Evolutionary conservation across 2,888 invertebrate species (phyloP).

Genomic region (Drosophila merina): DNA sequence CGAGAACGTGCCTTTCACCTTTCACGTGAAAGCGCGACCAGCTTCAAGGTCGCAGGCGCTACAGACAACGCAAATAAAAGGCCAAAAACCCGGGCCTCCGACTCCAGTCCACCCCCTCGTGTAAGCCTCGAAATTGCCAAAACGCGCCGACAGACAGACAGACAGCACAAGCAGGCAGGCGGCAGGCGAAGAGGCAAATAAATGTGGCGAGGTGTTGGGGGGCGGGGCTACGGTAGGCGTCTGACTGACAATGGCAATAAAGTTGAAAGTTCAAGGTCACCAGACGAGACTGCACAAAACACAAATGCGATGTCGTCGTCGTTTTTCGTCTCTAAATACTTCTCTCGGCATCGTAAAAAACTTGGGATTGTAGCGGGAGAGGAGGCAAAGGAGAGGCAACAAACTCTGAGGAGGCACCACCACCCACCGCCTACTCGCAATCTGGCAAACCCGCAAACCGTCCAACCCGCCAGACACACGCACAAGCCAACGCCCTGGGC

Average conservation of each 20-base stretch:
- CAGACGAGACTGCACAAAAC: constrained; percentile 59
- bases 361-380: no score
- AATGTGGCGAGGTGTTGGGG: neutral
- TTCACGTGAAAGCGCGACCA: constrained; percentile 68
- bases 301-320: constrained; percentile 31
- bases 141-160: constrained; percentile 53
- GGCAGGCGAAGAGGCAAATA: constrained; percentile 34
- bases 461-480: constrained; percentile 28
- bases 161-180: constrained; percentile 12
- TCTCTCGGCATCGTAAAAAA: constrained; percentile 17
- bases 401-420: constrained; percentile 51
- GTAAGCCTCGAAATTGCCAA: constrained; percentile 70
- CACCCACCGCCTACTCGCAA: constrained; percentile 1
- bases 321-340: constrained; percentile 62
- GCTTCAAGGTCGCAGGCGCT: constrained; percentile 72
- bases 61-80: constrained; percentile 60
- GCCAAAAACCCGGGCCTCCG: constrained; percentile 23
- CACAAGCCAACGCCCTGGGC: constrained; percentile 46
- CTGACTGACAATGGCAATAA: constrained; percentile 74
- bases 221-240: constrained; percentile 17
- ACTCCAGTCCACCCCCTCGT: constrained; percentile 5
- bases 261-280: constrained; percentile 82
- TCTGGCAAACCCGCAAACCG: neutral
- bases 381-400: constrained; percentile 47
- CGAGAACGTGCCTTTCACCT: constrained; percentile 71